Percentiles rank a stretch among this genome's conserved stretches.
These are phyloP conservation scores for Nasalis larvatus DNA, from an alignment of 2,113 vertebrate genomes.

Conservation along the genomic window DNA sequence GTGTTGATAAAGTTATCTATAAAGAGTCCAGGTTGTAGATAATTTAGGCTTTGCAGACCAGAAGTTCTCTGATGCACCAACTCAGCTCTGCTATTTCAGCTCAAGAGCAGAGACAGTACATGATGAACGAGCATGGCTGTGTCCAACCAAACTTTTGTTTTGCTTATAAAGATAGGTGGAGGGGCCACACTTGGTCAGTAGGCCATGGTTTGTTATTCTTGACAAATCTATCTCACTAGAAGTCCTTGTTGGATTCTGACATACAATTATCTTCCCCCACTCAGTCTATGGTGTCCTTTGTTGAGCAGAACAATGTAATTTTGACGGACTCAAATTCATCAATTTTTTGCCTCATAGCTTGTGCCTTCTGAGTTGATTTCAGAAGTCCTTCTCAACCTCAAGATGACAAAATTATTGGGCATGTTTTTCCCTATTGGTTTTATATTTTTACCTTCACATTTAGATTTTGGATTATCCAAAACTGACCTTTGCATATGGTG, in stretches of 20 bases:
- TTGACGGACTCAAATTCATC: not conserved
- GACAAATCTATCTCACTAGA: not conserved
- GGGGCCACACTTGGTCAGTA: not conserved
- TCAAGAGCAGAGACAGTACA: fast-evolving
- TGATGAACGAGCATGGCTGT: not conserved
- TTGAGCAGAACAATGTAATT: not conserved
- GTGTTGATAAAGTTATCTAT: not conserved
- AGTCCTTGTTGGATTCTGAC: not conserved
- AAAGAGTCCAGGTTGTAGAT: not conserved
- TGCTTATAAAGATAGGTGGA: not conserved
- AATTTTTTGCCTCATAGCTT: not conserved
- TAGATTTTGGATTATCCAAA: not conserved
- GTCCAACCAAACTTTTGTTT: not conserved
- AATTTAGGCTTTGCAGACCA: not conserved
- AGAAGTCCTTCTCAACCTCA: not conserved
- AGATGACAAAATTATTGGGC: not conserved
- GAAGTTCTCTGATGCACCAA: not conserved
- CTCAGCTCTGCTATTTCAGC: not conserved
- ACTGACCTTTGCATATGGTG: not conserved
- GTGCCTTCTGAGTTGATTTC: not conserved
- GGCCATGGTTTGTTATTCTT: not conserved
- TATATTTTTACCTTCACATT: not conserved
- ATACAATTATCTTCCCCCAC: not conserved
- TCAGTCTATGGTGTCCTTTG: not conserved
- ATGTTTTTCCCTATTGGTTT: not conserved